Evolutionary conservation across 2,113 vertebrate genomes (phyloP), one percentile per base, ranked within the genome.

Genomic region (Rhinolophus sinicus): DNA sequence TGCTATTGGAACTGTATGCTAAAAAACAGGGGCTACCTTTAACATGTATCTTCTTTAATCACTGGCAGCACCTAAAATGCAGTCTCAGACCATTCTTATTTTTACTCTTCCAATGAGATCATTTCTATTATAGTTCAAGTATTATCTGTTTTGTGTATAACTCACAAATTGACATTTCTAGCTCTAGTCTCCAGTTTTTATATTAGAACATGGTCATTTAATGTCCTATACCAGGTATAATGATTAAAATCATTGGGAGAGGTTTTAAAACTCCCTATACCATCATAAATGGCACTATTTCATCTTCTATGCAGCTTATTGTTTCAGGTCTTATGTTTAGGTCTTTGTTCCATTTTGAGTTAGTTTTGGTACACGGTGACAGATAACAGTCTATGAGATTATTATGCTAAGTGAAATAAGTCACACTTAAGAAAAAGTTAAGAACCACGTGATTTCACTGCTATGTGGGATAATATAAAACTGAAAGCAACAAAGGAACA

Each of bases 181-280:
- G 21, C 21, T 82, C 47, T 6, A 33, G 50, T 54, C 7, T 90
- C 47, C 28, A 95, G 70, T n/a, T 93, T 90, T 89, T 84, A 85
- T 94, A 67, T 24, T 93, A 92, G 38, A 95, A 90, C 21, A 90
- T 83, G 28, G 60, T 8, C 60, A 67, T 30, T 83, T 89, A 91
- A 54, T 95, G 64, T 93, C 11, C 52, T 85, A 35, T 65, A 64
- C 28, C 18, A 84, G 44, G 7, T 56, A 87, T 75, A 80, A 15
- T 87, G 21, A 76, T 87, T 92, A 97, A 69, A 90, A 95, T 90
- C 50, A 93, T 30, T 54, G 13, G 28, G 16, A 89, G 33, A 60
- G 3, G 15, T 94, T 95, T 95, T 73, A 26, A 88, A 95, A 85
- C 93, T 90, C 47, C 77, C 19, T 88, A 50, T 85, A 50, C 47